phyloP scores from a whole-genome alignment of 2,113 vertebrate species.

The Pelecanoides urinatrix region DNA sequence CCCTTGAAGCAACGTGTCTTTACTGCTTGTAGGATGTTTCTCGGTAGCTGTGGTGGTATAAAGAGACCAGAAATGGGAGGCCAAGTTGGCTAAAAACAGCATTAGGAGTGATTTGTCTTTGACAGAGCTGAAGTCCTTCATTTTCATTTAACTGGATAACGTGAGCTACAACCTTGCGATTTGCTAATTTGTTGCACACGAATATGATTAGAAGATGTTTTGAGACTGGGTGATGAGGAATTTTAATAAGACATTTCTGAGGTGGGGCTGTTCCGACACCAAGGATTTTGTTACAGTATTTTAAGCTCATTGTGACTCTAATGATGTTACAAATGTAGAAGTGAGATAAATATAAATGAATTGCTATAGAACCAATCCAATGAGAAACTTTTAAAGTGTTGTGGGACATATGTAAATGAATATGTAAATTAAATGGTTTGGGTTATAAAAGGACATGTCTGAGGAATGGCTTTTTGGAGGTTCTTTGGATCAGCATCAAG shows the following conservation, averaged over 20 bases:
- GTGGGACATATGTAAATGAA: conserved; percentile 54
- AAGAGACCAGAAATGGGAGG: neutral
- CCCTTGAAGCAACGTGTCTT: neutral
- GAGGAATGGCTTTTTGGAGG: conserved; percentile 51
- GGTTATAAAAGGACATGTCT: conserved; percentile 55
- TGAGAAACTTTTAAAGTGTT: conserved; percentile 46
- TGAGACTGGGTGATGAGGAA: conserved; percentile 53
- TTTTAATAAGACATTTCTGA: conserved; percentile 60
- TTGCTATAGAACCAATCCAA: conserved; percentile 21
- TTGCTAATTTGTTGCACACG: conserved; percentile 59
- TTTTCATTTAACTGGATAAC: conserved; percentile 64
- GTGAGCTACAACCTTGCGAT: conserved; percentile 50
- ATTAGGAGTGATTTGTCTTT: conserved; percentile 41
- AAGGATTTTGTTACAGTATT: conserved; percentile 57
- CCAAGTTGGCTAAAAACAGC: conserved; percentile 5
- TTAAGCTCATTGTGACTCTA: conserved; percentile 55
- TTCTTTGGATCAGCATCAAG: conserved; percentile 60
- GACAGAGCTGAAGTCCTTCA: conserved; percentile 37
- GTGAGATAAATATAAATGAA: conserved; percentile 59
- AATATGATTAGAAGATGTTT: conserved; percentile 67
- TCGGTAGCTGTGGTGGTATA: neutral
- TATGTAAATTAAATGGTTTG: conserved; percentile 49
- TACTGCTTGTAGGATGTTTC: neutral
- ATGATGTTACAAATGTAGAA: conserved; percentile 60
- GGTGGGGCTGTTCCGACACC: conserved; percentile 35